Evolutionary conservation across 2,797 vertebrate species (phyloP), one percentile per base, ranked within the genome.

Genomic region (Hapalemur alaotrensis): DNA sequence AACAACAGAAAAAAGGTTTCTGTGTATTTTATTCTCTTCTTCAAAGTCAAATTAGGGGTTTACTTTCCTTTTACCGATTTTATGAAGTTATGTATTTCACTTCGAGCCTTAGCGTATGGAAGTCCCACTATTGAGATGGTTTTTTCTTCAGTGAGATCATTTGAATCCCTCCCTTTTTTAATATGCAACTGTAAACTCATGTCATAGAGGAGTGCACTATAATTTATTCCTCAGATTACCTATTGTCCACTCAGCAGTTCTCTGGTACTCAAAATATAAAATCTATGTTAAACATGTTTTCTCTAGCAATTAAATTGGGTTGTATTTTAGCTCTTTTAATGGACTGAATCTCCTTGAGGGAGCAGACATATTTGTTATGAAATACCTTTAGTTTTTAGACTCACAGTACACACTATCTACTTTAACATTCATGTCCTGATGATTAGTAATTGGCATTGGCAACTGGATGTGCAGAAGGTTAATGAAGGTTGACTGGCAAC

Each of bases 201-300:
- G 30, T 32, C 41, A 43, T 57, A 85, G 38, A 61, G 14, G 7
- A 61, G 13, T 78, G 2, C 23, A 23, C 32, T 81, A 28, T 61
- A 82, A 63, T 91, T 94, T 95, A 85, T 50, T 91, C 28, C 18
- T 83, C 46, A 14, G 32, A 89, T 72, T 91, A 73, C 32, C 17
- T 86, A 43, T 23, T 57, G 30, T 63, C n/a, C n/a, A 82, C 43
- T 93, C 87, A 83, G 50, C 4, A 85, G 17, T 83, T 79, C 63
- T 46, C 4, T 85, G 67, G 22, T 43, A 75, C 0, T 67, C 69
- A 89, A 95, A 83, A 73, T 15, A 79, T 86, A 82, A 79, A 84
- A 94, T 84, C 38, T 76, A 63, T 79, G 89, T 88, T 81, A 70
- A 97, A 86, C 67, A 91, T 81, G 61, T 76, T 93, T 95, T 95